These are phyloP conservation scores for Omphaloscelis lunosa DNA, from an alignment of 2,888 invertebrate genomes.

Conservation along the genomic window DNA sequence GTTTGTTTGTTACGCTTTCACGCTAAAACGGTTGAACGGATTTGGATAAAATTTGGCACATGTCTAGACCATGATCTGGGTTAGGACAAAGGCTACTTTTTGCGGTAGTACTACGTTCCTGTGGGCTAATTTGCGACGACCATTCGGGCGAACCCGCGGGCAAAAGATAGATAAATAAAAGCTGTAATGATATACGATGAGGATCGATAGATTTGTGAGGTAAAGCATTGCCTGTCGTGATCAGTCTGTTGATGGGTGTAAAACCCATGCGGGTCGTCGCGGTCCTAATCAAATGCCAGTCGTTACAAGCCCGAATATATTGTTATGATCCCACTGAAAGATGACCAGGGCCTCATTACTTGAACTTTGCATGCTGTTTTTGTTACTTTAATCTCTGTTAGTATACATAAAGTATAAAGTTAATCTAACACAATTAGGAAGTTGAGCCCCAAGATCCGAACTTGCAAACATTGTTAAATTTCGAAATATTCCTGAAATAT, in stretches of 20 bases:
- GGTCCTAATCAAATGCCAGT: neutral
- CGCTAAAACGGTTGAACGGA: no score
- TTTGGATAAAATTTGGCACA: no score
- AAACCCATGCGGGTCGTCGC: neutral
- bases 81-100: no score
- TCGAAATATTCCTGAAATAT: constrained; percentile 37
- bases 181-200: neutral
- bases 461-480: constrained; percentile 41
- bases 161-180: neutral
- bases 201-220: neutral
- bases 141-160: no score
- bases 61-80: no score
- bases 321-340: neutral
- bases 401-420: neutral
- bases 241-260: neutral
- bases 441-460: constrained; percentile 15
- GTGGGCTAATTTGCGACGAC: no score
- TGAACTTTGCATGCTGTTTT: neutral
- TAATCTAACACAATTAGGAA: constrained; percentile 44
- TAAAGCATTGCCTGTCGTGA: neutral
- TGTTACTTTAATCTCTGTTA: neutral
- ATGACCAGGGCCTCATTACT: neutral
- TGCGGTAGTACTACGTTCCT: no score
- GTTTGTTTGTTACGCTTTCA: no score
- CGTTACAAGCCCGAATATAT: neutral